Evolutionary conservation across 2,113 vertebrate species (phyloP).

Genomic region (Cepphus grylle): DNA sequence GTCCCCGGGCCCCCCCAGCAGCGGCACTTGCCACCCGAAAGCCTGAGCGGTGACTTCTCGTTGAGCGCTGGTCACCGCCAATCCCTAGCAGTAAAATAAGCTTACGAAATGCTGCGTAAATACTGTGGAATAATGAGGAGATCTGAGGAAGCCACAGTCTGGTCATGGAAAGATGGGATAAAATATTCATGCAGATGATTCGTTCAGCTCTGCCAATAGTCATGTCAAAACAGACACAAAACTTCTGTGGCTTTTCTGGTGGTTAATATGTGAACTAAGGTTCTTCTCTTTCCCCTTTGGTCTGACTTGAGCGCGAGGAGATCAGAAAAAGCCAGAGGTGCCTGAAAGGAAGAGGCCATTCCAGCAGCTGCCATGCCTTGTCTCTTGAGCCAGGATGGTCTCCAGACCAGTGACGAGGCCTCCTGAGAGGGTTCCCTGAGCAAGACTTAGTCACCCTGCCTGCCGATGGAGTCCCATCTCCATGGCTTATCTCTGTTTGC

Average conservation of each 20-base stretch:
- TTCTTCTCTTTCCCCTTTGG: neutral
- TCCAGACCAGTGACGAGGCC: neutral
- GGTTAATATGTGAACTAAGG: neutral
- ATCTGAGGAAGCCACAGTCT: neutral
- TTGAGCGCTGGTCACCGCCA: accelerated
- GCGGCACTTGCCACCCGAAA: neutral
- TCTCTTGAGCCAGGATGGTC: neutral
- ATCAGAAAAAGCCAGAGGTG: neutral
- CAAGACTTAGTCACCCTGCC: neutral
- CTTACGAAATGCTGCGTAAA: neutral
- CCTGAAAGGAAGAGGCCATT: neutral
- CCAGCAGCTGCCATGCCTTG: neutral
- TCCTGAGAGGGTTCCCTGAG: neutral
- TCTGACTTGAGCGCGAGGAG: neutral
- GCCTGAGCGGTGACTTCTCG: neutral
- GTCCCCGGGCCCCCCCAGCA: accelerated
- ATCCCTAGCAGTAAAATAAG: neutral
- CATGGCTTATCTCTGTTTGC: neutral
- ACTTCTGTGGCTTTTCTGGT: neutral
- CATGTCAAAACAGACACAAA: neutral
- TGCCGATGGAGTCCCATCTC: too few species aligned
- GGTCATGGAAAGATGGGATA: neutral
- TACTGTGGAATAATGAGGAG: neutral
- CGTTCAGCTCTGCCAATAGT: neutral
- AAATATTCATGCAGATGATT: neutral